Evolutionary conservation across 2,797 vertebrate genomes (phyloP).

Genomic region (Neosalanx taihuensis): DNA sequence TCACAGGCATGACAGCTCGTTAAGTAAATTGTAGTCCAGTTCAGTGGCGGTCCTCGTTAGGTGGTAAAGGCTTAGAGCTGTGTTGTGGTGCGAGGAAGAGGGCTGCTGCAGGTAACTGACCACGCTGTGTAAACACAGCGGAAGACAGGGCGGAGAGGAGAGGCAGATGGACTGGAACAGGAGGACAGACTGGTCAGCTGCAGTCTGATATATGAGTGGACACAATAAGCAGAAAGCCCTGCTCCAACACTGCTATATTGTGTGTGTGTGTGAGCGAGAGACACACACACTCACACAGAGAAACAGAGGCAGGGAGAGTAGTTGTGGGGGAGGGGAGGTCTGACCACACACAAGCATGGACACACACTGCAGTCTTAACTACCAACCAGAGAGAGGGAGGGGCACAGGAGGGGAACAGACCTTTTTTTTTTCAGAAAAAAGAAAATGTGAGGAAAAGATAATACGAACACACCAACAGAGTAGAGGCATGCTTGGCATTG

Average conservation of each 20-base stretch:
- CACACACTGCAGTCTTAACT: slow-evolving; percentile 48
- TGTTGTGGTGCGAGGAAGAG: background rate
- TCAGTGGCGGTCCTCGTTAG: slow-evolving; percentile 46
- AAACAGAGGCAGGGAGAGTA: slow-evolving; percentile 33
- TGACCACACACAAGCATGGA: slow-evolving; percentile 67
- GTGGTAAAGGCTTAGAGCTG: slow-evolving; percentile 14
- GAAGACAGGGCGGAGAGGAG: slow-evolving; percentile 38
- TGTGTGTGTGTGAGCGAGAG: background rate
- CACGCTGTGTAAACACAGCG: slow-evolving; percentile 15
- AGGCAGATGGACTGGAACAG: slow-evolving; percentile 64
- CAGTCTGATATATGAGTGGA: slow-evolving; percentile 81
- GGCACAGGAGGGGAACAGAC: background rate
- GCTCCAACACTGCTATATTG: slow-evolving; percentile 52
- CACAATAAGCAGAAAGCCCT: slow-evolving; percentile 64
- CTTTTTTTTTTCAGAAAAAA: too few relatives aligned
- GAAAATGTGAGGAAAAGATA: background rate
- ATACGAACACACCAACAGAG: background rate
- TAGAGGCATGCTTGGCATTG: too few relatives aligned
- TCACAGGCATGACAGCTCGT: slow-evolving; percentile 14
- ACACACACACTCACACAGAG: too few relatives aligned
- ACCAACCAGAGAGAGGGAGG: slow-evolving; percentile 25
- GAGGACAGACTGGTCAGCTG: slow-evolving; percentile 67
- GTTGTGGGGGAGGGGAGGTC: slow-evolving; percentile 55
- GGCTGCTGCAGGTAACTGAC: background rate
- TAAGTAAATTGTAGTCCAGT: slow-evolving; percentile 42